phyloP scores from a whole-genome alignment of 53 echinoderm and acorn worm genomes.

The Pentamera pediparva region DNA sequence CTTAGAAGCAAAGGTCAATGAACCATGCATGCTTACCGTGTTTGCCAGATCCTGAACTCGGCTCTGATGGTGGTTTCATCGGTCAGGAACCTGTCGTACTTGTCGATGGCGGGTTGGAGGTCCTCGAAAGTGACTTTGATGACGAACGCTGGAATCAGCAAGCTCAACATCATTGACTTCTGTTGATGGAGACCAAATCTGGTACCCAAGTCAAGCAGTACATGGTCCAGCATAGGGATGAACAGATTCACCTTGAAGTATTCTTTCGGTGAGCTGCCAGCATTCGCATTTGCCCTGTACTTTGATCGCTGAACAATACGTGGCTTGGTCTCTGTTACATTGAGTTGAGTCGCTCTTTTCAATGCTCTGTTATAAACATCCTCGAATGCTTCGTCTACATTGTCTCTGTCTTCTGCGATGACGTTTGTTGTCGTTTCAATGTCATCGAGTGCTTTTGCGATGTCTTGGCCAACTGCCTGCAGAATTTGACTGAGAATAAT shows the following conservation, averaged over 20 bases:
- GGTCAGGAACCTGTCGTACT: background rate
- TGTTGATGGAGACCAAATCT: background rate
- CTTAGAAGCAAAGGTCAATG: too few relatives aligned
- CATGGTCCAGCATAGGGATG: background rate
- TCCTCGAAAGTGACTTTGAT: background rate
- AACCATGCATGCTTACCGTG: too few relatives aligned
- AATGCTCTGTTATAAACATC: background rate
- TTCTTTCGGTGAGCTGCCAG: background rate
- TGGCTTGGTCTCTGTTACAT: background rate
- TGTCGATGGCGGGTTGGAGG: background rate
- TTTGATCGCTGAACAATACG: background rate
- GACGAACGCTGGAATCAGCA: background rate
- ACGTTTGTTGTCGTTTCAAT: too few relatives aligned
- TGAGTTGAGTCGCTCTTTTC: background rate
- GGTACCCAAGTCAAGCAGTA: background rate
- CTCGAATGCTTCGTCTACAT: too few relatives aligned
- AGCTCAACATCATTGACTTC: background rate
- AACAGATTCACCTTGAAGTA: background rate
- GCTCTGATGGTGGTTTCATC: background rate
- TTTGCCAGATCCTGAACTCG: background rate
- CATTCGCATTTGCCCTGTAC: background rate
- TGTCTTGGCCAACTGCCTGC: too few relatives aligned
- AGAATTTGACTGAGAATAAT: too few relatives aligned
- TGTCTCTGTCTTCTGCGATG: too few relatives aligned
- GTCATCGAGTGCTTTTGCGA: too few relatives aligned